Percentiles rank a stretch among this genome's conserved stretches.
phyloP scores from a whole-genome alignment of 2,888 invertebrate genomes.

The Oscheius onirici region DNA sequence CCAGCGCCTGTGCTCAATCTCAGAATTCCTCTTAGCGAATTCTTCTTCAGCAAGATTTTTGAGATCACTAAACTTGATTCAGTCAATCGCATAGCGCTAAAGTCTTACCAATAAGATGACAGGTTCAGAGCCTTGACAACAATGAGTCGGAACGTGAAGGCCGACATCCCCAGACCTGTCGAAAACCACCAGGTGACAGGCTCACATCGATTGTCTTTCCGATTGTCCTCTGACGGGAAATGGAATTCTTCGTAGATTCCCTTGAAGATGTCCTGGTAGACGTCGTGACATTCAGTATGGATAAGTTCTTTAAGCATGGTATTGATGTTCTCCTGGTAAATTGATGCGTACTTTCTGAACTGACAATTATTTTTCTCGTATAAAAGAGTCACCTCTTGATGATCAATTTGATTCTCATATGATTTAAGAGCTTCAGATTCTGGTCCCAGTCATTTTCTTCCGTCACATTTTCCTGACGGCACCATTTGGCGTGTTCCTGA shows the following conservation, averaged over 20 bases:
- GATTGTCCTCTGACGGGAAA: neutral
- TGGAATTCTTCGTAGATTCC: neutral
- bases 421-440: too few relatives aligned
- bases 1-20: neutral
- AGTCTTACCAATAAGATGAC: neutral
- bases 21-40: neutral
- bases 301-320: too few relatives aligned
- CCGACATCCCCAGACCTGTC: conserved; percentile 7
- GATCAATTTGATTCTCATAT: too few relatives aligned
- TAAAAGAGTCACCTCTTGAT: too few relatives aligned
- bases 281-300: too few relatives aligned
- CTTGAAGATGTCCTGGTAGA: neutral
- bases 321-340: too few relatives aligned
- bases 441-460: too few relatives aligned
- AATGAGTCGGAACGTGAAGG: conserved; percentile 4
- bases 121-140: neutral
- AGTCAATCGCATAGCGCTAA: neutral
- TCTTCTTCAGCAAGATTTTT: neutral
- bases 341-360: too few relatives aligned
- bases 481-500: too few relatives aligned
- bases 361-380: too few relatives aligned
- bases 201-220: neutral
- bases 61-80: neutral
- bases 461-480: too few relatives aligned
- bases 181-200: conserved; percentile 6